Conservation (phyloP, 2,113 vertebrate genomes). For the Embiotoca jacksoni region DNA sequence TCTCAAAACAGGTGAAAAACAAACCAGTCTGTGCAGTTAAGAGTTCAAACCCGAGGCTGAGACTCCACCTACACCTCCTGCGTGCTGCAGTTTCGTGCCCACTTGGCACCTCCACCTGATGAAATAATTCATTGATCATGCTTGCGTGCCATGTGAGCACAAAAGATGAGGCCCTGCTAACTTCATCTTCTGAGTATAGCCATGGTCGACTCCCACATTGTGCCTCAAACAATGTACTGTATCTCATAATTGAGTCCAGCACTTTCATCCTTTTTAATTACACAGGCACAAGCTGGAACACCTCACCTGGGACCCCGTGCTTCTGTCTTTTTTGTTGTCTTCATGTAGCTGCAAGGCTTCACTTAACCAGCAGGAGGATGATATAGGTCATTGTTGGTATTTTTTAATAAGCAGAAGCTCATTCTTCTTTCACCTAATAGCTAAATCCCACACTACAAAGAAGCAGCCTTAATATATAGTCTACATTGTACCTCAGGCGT, state of each 20-base stretch:
- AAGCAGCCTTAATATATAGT: neutral
- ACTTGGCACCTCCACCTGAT: conserved; percentile 45
- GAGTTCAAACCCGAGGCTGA: neutral
- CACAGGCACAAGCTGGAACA: conserved; percentile 50
- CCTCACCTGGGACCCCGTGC: conserved; percentile 59
- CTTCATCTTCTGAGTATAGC: conserved; percentile 58
- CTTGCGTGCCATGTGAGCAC: conserved; percentile 55
- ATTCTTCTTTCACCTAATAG: conserved; percentile 4
- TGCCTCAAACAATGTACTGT: conserved; percentile 66
- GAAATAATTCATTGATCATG: conserved; percentile 50
- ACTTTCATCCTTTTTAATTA: conserved; percentile 71
- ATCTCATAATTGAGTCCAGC: conserved; percentile 68
- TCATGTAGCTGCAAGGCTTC: conserved; percentile 47
- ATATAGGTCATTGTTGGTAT: conserved; percentile 27
- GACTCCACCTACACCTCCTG: neutral
- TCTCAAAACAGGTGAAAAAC: neutral
- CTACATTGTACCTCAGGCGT: too few relatives aligned
- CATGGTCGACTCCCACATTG: conserved; percentile 52
- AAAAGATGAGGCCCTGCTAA: conserved; percentile 56
- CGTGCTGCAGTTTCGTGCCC: conserved; percentile 5
- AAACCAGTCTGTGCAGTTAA: neutral
- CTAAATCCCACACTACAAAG: conserved; percentile 14
- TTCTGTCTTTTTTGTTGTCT: conserved; percentile 60
- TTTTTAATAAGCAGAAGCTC: conserved; percentile 20
- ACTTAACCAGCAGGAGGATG: conserved; percentile 29